Conservation (phyloP, 2,113 vertebrate species). For the Dinomys branickii region DNA sequence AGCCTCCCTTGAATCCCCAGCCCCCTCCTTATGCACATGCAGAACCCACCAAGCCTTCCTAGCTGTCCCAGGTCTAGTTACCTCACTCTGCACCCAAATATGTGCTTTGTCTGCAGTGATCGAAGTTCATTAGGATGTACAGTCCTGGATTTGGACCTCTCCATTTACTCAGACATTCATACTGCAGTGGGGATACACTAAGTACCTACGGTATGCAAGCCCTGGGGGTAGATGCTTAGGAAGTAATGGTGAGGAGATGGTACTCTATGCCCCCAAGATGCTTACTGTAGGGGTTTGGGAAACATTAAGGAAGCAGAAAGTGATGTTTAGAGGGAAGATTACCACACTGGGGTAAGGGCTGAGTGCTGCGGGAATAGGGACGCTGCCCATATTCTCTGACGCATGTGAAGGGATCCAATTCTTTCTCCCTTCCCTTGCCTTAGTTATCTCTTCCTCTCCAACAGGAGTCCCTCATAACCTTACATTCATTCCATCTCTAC, state of each 20-base stretch:
- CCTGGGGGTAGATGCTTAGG: not conserved
- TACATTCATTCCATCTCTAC: not conserved
- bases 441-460: not conserved
- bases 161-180: not conserved
- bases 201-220: not conserved
- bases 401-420: not conserved
- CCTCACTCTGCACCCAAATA: not conserved
- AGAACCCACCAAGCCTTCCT: not conserved
- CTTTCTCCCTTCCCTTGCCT: not conserved
- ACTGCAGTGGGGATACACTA: not conserved
- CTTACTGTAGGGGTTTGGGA: not conserved
- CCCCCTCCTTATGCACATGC: not conserved
- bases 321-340: not conserved
- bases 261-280: not conserved
- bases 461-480: not conserved
- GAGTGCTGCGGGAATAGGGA: not conserved
- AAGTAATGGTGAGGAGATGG: not conserved
- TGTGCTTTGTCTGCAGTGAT: not conserved
- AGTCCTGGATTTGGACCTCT: not conserved
- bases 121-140: not conserved
- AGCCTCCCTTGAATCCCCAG: not conserved
- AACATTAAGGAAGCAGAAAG: not conserved
- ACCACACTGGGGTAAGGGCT: rapidly evolving
- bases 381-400: not conserved
- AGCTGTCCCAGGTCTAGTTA: not conserved